Evolutionary conservation across 2,797 vertebrate species (phyloP).

Genomic region (Picus viridis): DNA sequence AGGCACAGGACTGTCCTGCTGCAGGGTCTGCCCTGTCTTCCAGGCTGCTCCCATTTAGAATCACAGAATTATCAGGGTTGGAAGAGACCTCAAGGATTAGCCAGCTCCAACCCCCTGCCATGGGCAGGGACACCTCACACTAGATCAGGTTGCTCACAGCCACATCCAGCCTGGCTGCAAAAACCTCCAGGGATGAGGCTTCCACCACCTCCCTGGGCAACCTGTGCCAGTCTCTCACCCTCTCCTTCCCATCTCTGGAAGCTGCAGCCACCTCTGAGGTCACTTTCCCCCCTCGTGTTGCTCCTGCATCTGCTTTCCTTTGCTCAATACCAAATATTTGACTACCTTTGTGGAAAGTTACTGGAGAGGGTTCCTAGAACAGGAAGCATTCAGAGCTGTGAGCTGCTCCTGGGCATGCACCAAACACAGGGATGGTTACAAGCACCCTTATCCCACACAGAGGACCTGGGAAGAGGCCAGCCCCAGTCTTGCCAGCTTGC

Average conservation of each 20-base stretch:
- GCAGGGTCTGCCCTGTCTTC: neutral
- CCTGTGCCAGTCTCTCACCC: no score
- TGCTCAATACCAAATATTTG: slow-evolving; percentile 5
- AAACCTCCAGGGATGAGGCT: no score
- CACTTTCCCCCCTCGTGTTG: neutral
- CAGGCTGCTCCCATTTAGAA: neutral
- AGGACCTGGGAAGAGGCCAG: neutral
- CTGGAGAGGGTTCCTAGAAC: neutral
- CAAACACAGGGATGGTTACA: neutral
- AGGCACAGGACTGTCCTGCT: neutral
- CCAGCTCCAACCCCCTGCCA: no score
- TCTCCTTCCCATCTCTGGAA: neutral
- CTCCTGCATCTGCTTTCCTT: neutral
- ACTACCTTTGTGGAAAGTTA: neutral
- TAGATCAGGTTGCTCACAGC: no score
- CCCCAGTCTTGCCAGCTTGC: neutral
- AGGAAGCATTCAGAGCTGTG: neutral
- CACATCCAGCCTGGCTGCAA: no score
- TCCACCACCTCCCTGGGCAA: no score
- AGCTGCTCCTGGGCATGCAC: neutral
- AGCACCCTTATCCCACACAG: neutral
- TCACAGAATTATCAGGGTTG: no score
- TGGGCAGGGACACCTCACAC: no score
- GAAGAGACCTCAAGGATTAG: no score
- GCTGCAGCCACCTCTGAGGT: neutral